phyloP scores from a whole-genome alignment of 1,140 invertebrate genomes.

The Euglossa dilemma region DNA sequence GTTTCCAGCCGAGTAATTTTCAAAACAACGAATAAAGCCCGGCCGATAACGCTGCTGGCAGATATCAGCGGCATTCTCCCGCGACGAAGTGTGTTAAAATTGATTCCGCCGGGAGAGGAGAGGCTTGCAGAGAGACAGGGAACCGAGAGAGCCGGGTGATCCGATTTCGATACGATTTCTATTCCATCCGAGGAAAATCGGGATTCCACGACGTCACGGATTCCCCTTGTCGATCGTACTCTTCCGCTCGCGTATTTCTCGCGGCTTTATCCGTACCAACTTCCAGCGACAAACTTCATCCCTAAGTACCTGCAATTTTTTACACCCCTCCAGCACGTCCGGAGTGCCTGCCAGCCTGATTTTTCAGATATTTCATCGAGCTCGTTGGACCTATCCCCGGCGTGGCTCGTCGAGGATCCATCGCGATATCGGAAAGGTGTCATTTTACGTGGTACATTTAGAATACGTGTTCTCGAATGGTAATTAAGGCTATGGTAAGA shows the following conservation, averaged over 20 bases:
- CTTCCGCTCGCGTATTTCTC: not conserved
- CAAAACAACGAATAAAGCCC: slow-evolving; percentile 4
- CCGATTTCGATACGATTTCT: slow-evolving; percentile 59
- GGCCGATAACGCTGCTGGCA: not conserved
- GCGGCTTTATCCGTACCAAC: not conserved
- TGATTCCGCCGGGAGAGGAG: slow-evolving; percentile 2
- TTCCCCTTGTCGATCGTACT: not conserved
- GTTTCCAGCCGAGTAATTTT: slow-evolving; percentile 5
- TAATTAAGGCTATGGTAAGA: too few species aligned
- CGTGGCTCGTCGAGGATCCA: too few species aligned
- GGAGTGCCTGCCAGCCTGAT: too few species aligned
- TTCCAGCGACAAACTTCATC: not conserved
- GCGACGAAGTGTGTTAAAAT: slow-evolving; percentile 5
- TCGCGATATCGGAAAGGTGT: too few species aligned
- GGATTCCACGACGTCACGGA: not conserved
- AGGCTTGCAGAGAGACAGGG: slow-evolving; percentile 8
- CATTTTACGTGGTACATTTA: too few species aligned
- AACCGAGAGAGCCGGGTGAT: slow-evolving; percentile 30
- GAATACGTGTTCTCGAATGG: too few species aligned
- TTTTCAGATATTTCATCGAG: too few species aligned
- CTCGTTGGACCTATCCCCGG: too few species aligned
- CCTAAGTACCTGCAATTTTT: not conserved
- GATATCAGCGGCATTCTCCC: not conserved
- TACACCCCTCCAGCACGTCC: not conserved
- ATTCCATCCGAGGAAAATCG: slow-evolving; percentile 45